Evolutionary conservation across 2,888 invertebrate genomes (phyloP).

Genomic region (Apomyelois bistriatella): DNA sequence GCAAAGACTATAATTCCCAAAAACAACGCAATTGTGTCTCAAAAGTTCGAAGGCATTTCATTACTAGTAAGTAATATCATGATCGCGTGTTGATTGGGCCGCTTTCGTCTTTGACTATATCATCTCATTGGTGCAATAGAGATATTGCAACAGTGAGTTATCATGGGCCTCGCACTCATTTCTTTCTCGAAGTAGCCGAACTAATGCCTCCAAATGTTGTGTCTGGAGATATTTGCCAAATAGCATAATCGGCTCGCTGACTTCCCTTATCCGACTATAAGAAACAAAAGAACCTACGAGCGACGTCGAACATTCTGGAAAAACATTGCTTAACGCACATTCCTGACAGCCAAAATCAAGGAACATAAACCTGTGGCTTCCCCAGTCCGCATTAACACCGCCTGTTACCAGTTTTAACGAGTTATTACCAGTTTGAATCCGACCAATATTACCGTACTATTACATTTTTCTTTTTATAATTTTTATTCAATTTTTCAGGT

Average conservation of each 20-base stretch:
- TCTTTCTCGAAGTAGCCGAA: conserved; percentile 2
- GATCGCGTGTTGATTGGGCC: background rate
- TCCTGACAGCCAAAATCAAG: conserved; percentile 6
- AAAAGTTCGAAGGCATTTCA: background rate
- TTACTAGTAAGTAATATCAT: background rate
- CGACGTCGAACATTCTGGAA: background rate
- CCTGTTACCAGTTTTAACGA: conserved; percentile 12
- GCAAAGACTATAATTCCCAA: background rate
- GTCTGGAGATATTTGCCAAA: background rate
- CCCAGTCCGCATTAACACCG: conserved; percentile 8
- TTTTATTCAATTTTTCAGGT: conserved; percentile 63
- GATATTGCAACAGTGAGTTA: background rate
- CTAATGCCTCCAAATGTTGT: background rate
- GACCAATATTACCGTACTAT: conserved; percentile 62
- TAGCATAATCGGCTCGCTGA: background rate
- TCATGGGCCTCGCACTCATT: background rate
- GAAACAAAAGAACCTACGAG: conserved; percentile 5
- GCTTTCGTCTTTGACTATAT: background rate
- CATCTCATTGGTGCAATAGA: background rate
- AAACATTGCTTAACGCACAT: background rate
- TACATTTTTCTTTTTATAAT: conserved; percentile 52
- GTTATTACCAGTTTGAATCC: conserved; percentile 19
- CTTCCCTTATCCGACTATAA: background rate
- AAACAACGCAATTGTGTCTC: background rate
- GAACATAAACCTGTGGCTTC: conserved; percentile 1